These are phyloP conservation scores for Trimorus sp. DNA, from an alignment of 2,888 invertebrate genomes.

Conservation along the genomic window DNA sequence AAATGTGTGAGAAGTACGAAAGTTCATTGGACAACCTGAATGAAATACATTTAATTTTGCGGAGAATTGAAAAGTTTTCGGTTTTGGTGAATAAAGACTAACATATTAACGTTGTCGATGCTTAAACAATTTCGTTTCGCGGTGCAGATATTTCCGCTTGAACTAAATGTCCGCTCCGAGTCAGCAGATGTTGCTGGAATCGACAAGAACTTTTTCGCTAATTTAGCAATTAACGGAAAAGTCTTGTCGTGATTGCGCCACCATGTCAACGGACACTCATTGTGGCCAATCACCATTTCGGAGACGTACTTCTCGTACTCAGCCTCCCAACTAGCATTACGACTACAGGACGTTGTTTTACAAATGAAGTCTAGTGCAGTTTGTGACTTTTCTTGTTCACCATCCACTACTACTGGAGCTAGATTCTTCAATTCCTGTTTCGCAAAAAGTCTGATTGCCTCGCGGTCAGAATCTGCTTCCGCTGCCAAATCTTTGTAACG, in stretches of 20 bases:
- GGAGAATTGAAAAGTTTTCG: no score
- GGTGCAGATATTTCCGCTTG: not conserved
- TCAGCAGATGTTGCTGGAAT: not conserved
- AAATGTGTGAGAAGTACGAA: no score
- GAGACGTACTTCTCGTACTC: constrained; percentile 22
- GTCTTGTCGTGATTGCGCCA: constrained; percentile 4
- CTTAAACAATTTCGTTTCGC: constrained; percentile 1
- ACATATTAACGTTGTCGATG: constrained; percentile 2
- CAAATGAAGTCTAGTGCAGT: constrained; percentile 10
- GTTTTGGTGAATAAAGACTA: not conserved
- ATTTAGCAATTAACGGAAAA: not conserved
- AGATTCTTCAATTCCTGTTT: constrained; percentile 7
- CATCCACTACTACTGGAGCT: not conserved
- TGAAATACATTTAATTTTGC: no score
- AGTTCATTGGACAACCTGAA: no score
- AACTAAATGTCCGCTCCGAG: no score
- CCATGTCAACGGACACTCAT: constrained; percentile 7
- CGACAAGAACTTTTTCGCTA: not conserved
- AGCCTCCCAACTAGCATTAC: not conserved
- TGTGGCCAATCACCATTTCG: constrained; percentile 14
- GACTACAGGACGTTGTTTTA: no score
- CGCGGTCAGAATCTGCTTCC: not conserved
- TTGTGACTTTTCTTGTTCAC: not conserved
- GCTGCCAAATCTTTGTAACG: constrained; percentile 10
- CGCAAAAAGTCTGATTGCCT: constrained; percentile 9